Evolutionary conservation across 2,797 vertebrate species (phyloP).

Genomic region (Lepilemur septentrionalis): DNA sequence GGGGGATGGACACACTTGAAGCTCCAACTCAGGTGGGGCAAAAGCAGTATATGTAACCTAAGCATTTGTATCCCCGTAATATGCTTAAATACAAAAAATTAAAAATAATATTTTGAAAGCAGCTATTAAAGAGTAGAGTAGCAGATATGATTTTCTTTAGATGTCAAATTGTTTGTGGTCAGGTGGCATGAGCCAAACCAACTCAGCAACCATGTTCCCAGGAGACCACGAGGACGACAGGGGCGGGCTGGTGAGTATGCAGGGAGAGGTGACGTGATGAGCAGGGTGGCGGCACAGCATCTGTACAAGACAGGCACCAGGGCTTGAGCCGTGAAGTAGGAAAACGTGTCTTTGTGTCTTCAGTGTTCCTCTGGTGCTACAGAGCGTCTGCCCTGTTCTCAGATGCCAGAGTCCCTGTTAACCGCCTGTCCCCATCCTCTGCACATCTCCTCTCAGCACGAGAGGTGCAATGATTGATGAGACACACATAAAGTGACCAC

Average conservation of each 20-base stretch:
- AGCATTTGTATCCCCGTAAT: too few relatives aligned
- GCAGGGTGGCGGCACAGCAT: neutral
- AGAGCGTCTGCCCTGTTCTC: neutral
- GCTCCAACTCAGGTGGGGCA: too few relatives aligned
- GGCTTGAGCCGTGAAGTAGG: neutral
- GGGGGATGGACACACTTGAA: too few relatives aligned
- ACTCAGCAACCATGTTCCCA: neutral
- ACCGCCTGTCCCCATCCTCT: neutral
- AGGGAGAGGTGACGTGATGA: neutral
- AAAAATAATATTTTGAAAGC: neutral
- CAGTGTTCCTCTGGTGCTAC: accelerated
- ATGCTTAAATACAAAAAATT: too few relatives aligned
- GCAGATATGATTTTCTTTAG: neutral
- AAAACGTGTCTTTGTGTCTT: neutral
- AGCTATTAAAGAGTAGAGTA: neutral
- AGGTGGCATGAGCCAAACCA: neutral
- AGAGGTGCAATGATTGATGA: neutral
- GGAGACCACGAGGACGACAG: accelerated
- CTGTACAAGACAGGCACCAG: neutral
- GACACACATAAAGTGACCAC: neutral
- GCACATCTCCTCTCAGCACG: neutral
- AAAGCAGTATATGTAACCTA: too few relatives aligned
- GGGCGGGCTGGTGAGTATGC: neutral
- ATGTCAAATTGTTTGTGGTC: neutral
- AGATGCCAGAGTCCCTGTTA: neutral